Conservation (phyloP, 2,113 vertebrate species). For the Calidris pygmaea region DNA sequence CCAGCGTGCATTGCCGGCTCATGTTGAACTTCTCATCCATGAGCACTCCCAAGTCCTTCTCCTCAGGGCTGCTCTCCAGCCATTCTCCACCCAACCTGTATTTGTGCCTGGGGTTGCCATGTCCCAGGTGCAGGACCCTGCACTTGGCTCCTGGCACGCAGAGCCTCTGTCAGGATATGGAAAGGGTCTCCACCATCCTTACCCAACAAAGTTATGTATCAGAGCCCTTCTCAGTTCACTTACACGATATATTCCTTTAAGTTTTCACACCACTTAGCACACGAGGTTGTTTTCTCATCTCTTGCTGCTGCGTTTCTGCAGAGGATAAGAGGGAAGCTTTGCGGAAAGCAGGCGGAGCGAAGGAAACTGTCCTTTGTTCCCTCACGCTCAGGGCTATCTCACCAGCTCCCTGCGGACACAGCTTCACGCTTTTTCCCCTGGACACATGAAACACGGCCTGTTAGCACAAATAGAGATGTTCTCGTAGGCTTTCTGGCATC, state of each 20-base stretch:
- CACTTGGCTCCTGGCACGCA: background rate
- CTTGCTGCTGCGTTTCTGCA: background rate
- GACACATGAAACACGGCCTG: background rate
- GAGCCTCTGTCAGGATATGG: background rate
- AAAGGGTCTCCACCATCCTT: background rate
- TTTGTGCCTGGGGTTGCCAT: no score
- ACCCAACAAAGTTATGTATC: background rate
- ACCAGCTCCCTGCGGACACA: background rate
- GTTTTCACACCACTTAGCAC: background rate
- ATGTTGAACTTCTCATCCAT: no score
- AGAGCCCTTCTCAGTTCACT: background rate
- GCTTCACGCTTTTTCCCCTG: background rate
- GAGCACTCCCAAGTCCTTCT: no score
- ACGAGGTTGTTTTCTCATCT: background rate
- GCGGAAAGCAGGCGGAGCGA: background rate
- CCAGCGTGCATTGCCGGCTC: no score
- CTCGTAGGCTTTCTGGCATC: background rate
- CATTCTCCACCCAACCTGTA: no score
- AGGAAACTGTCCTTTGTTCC: background rate
- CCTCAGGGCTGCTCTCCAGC: no score
- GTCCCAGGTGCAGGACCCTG: no score
- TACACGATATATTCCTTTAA: background rate
- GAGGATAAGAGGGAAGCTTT: background rate
- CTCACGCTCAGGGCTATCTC: background rate
- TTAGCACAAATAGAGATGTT: background rate